Conservation (phyloP, 2,113 vertebrate species). For the cattle (Bos taurus) region ARS-UCD2.0 NC_037346.1:4648001-4648500, state of each 20-base stretch:
- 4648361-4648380: not conserved
- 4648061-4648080: not conserved
- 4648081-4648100: not conserved
- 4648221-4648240: not conserved
- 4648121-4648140: not conserved
- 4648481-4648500: not conserved
- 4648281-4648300: not conserved
- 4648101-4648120: not conserved
- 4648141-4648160: not conserved
- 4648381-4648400: not conserved
- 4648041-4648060: not conserved
- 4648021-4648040: not conserved
- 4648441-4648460: not conserved
- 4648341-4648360: not conserved
- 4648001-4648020: no score
- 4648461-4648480: not conserved
- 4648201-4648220: not conserved
- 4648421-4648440: not conserved
- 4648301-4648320: not conserved
- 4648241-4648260: not conserved
- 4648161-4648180: not conserved
- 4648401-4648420: not conserved
- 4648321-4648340: not conserved
- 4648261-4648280: not conserved
- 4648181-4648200: not conserved